Base-by-base conservation (phyloP, 1,140 invertebrate genomes). In the Calephelis virginiensis region DNA sequence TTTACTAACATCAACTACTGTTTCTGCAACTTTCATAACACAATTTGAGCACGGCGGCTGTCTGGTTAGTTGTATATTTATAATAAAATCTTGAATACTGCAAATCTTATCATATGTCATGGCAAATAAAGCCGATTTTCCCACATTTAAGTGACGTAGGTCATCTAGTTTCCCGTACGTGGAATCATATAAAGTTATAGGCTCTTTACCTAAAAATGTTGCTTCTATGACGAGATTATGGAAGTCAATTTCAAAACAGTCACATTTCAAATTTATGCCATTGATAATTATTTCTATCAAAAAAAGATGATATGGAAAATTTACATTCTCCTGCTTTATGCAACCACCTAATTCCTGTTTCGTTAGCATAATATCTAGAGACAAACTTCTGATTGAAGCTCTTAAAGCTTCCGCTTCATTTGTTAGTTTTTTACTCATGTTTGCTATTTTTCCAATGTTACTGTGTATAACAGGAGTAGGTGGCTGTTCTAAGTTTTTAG, bases 21-120 rank as follows among this genome's bases (percentile, higher is more conserved):
- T 76, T 75, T 86, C 85, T 38, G 78, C 86, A 53, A 90, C 79
- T 75, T 81, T 88, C 4, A 83, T 85, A 10, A 89, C 77, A 66
- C 85, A 89, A 43, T 56, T 79, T 7, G 85, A 80, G 68, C 88
- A 90, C 9, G 86, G 83, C 5, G 88, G 85, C 66, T 90, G 80
- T 61, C 86, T 90, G 1, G 78, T 82, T 61, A 89, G 59, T 61
- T 85, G 72, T 17, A 89, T 64, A 60, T 78, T 64, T 45, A 90
- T 77, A 63, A 78, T 66, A 63, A 90, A 89, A 49, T 88, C 82
- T 64, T 86, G 74, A 28, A 90, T 86, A 61, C 61, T 67, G 64
- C 88, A 88, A 71, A 90, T 90, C 74, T 86, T 90, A 64, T 90
- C 88, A 56, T 89, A 90, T 7, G 88, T 90, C 86, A 90, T 90